phyloP scores from a whole-genome alignment of 2,797 vertebrate genomes.

The Poliocrania exsul region DNA sequence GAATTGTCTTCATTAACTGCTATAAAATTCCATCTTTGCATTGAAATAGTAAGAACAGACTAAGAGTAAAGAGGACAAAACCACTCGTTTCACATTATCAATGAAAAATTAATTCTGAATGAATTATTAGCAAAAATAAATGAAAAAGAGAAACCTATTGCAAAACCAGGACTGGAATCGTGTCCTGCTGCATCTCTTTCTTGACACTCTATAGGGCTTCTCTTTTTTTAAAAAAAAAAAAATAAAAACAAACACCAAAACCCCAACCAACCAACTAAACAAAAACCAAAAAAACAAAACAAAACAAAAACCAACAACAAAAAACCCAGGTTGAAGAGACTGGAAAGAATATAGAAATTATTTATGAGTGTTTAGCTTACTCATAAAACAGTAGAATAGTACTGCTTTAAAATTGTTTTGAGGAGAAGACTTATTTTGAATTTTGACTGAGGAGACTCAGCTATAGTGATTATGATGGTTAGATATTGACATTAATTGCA shows the following conservation, averaged over 20 bases:
- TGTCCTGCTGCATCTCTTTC: not conserved
- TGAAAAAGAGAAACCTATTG: not conserved
- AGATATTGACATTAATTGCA: not conserved
- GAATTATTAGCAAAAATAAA: not conserved
- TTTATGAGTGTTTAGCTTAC: not conserved
- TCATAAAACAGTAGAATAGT: not conserved
- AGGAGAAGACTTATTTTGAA: not conserved
- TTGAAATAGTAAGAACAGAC: not conserved
- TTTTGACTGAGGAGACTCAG: not conserved
- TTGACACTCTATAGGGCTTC: not conserved
- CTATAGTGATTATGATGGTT: not conserved
- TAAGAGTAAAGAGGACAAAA: not conserved
- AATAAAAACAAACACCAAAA: no score
- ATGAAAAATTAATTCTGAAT: not conserved
- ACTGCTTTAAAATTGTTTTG: not conserved
- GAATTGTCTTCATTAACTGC: not conserved
- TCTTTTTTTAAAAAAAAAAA: not conserved
- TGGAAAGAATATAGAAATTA: not conserved
- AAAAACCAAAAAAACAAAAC: no score
- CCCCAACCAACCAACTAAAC: no score
- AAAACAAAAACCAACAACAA: no score
- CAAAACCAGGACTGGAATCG: not conserved
- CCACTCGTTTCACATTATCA: not conserved
- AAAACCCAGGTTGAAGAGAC: not conserved
- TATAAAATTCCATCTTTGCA: not conserved